phyloP scores from a whole-genome alignment of 2,888 invertebrate genomes.

The Congeria kusceri region DNA sequence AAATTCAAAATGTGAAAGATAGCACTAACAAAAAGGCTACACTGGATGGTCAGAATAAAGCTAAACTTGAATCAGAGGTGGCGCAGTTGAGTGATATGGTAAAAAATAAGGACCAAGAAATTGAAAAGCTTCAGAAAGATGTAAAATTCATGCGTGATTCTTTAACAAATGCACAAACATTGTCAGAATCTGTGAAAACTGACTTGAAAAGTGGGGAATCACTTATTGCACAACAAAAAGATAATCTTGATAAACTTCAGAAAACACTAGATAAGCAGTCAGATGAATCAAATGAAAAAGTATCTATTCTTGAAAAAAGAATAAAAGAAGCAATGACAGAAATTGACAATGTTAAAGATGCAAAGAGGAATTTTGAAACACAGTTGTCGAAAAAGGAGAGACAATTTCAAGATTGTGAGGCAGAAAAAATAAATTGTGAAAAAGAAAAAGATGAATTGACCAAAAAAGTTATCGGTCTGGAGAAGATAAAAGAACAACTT shows the following conservation, averaged over 20 bases:
- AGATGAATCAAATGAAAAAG: slow-evolving; percentile 31
- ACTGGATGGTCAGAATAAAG: slow-evolving; percentile 57
- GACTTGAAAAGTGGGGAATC: slow-evolving; percentile 58
- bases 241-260: slow-evolving; percentile 43
- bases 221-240: slow-evolving; percentile 39
- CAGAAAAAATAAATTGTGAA: slow-evolving; percentile 58
- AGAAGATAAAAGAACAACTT: slow-evolving; percentile 48
- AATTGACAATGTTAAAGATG: slow-evolving; percentile 54
- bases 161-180: slow-evolving; percentile 60
- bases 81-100: slow-evolving; percentile 39
- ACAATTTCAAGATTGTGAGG: slow-evolving; percentile 52
- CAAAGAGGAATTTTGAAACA: slow-evolving; percentile 61
- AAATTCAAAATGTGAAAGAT: slow-evolving; percentile 60
- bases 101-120: slow-evolving; percentile 48
- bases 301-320: slow-evolving; percentile 33
- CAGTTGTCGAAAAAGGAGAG: slow-evolving; percentile 59
- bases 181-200: slow-evolving; percentile 50
- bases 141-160: slow-evolving; percentile 60
- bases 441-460: slow-evolving; percentile 44
- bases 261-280: slow-evolving; percentile 51
- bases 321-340: slow-evolving; percentile 43
- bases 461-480: slow-evolving; percentile 51
- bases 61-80: slow-evolving; percentile 57
- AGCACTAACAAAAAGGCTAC: slow-evolving; percentile 37
- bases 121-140: slow-evolving; percentile 51